Evolutionary conservation across 2,113 vertebrate species (phyloP), one percentile per base, ranked within the genome.

Genomic region (Enhydra lutris): DNA sequence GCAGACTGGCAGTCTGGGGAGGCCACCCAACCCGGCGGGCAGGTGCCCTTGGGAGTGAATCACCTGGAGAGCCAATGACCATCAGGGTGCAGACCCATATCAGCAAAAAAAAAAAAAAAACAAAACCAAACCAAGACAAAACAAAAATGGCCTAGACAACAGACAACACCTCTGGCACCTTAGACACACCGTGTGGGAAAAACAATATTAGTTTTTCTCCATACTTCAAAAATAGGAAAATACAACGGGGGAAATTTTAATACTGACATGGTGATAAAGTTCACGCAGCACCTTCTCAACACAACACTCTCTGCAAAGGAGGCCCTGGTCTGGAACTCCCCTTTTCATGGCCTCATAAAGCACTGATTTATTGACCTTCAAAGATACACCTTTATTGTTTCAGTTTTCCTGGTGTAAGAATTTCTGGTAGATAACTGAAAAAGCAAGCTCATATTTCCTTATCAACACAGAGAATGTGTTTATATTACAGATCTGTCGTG

Each of bases 381-480:
- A 78, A 96, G 80, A 96, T 88, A 96, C 76, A 79, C 96, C 96
- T 94, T 96, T 94, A 97, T 98, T 98, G 97, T 98, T 97, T 96
- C 82, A 80, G 55, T 84, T 85, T 97, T 96, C 97, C 97, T 86
- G 91, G 83, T 91, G 45, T 63, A 87, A 73, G 55, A 69, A 79
- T 63, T 71, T 71, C 94, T 96, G 92, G 45, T 31, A 88, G 96
- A 96, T 96, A 97, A 95, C 88, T 45, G 80, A 55, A 82, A 96
- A 97, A 59, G 87, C 94, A 88, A 92, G 67, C 65, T 87, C 74
- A 0, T 61, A 23, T 92, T 85, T 97, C 85, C 95, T 96, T 80
- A 97, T 92, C 98, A 93, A 42, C 85, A 17, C n/a, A 1, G 82
- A 59, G 79, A 74, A 12, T 21, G 73, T 65, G 82, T 80, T 91